These are phyloP conservation scores for Tachysurus fulvidraco DNA, from an alignment of 2,113 vertebrate species.

Conservation along the genomic window DNA sequence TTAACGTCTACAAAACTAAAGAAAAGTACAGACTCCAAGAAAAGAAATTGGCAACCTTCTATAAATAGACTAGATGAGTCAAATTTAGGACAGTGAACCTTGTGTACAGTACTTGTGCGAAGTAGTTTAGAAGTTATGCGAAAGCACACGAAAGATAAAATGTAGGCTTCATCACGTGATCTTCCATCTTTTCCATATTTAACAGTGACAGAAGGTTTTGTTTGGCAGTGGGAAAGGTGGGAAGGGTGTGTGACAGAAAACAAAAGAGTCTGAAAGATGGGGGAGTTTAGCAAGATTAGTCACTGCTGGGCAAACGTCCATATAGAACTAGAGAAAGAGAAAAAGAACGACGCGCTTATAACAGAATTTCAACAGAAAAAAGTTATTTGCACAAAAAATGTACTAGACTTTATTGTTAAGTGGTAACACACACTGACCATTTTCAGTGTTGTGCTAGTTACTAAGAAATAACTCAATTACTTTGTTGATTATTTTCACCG, in stretches of 20 bases:
- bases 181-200: constrained; percentile 19
- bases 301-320: constrained; percentile 20
- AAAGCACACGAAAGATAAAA: background rate
- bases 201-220: constrained; percentile 36
- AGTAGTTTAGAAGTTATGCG: background rate
- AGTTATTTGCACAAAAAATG: background rate
- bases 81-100: background rate
- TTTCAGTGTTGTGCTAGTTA: no score
- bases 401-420: background rate
- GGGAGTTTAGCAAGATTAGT: constrained; percentile 26
- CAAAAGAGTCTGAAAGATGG: constrained; percentile 22
- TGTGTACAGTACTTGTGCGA: background rate
- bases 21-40: background rate
- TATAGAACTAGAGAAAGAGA: background rate
- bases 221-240: constrained; percentile 31
- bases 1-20: background rate
- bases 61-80: background rate
- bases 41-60: background rate
- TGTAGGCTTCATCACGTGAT: constrained; percentile 2
- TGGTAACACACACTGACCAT: background rate
- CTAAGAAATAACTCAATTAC: no score
- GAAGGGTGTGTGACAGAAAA: constrained; percentile 37
- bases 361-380: background rate
- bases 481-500: no score
- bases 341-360: background rate